Percentiles rank a stretch among this genome's conserved stretches.
phyloP scores from a whole-genome alignment of 2,888 invertebrate species.

The Ellobium chinense region DNA sequence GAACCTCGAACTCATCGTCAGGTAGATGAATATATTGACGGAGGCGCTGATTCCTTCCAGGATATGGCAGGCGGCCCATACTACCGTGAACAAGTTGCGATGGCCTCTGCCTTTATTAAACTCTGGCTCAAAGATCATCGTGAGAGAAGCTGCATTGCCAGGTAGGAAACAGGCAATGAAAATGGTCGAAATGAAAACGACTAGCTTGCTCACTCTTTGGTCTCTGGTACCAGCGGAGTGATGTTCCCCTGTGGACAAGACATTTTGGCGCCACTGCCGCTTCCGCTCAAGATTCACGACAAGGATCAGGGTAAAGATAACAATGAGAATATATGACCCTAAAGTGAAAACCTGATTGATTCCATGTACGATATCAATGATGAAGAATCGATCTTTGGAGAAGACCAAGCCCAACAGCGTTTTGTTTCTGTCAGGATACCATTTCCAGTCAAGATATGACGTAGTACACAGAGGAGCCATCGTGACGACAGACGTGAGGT shows the following conservation, averaged over 20 bases:
- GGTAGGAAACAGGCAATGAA: slow-evolving; percentile 1
- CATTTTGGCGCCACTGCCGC: not conserved
- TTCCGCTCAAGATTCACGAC: not conserved
- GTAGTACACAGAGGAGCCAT: not conserved
- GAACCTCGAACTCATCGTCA: not conserved
- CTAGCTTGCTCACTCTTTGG: not conserved
- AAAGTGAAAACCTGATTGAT: not conserved
- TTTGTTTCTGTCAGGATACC: not conserved
- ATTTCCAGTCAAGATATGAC: not conserved
- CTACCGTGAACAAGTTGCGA: not conserved
- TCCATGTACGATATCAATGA: not conserved
- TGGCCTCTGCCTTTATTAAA: not conserved
- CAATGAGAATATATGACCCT: not conserved
- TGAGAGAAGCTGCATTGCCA: not conserved
- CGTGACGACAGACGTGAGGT: not conserved
- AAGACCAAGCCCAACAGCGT: not conserved
- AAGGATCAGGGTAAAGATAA: not conserved
- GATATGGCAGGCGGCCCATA: not conserved
- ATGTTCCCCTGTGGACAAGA: not conserved
- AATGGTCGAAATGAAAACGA: not conserved
- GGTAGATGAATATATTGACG: slow-evolving; percentile 1
- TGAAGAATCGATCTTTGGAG: not conserved
- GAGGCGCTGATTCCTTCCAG: not conserved
- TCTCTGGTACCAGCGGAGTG: not conserved
- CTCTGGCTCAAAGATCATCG: not conserved